phyloP scores from a whole-genome alignment of 2,888 invertebrate species.

The Watsonalla cultraria region DNA sequence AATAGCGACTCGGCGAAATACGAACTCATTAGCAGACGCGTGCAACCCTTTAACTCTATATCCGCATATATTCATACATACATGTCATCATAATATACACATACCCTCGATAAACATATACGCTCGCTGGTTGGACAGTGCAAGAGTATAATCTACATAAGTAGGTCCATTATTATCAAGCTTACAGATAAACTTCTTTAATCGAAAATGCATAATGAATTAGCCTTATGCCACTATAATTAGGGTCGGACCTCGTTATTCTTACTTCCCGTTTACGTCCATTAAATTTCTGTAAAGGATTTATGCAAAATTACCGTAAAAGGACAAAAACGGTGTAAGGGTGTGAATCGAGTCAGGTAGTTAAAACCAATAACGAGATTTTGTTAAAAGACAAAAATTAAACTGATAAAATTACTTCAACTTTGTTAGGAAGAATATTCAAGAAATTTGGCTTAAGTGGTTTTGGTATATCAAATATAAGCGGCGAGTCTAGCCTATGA shows the following conservation, averaged over 20 bases:
- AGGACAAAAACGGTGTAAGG: background rate
- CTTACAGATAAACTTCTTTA: background rate
- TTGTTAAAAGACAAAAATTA: background rate
- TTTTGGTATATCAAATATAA: no score
- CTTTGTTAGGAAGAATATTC: no score
- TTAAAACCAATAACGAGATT: background rate
- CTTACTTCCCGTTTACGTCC: slow-evolving; percentile 6
- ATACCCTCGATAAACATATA: no score
- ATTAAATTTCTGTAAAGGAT: background rate
- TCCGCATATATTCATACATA: slow-evolving; percentile 9
- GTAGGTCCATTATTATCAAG: background rate
- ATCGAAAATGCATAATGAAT: background rate
- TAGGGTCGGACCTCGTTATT: background rate
- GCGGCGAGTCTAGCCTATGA: no score
- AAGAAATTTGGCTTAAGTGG: no score
- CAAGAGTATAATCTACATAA: no score
- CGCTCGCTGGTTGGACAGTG: no score
- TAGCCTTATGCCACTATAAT: slow-evolving; percentile 6
- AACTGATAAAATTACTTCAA: no score
- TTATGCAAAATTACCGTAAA: background rate
- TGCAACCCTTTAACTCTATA: slow-evolving; percentile 1
- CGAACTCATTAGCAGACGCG: slow-evolving; percentile 6
- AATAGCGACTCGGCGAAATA: slow-evolving; percentile 32
- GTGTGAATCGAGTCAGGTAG: background rate
- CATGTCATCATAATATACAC: no score